Evolutionary conservation across 2,888 invertebrate genomes (phyloP), one percentile per base, ranked within the genome.

Genomic region (Catocala nupta): DNA sequence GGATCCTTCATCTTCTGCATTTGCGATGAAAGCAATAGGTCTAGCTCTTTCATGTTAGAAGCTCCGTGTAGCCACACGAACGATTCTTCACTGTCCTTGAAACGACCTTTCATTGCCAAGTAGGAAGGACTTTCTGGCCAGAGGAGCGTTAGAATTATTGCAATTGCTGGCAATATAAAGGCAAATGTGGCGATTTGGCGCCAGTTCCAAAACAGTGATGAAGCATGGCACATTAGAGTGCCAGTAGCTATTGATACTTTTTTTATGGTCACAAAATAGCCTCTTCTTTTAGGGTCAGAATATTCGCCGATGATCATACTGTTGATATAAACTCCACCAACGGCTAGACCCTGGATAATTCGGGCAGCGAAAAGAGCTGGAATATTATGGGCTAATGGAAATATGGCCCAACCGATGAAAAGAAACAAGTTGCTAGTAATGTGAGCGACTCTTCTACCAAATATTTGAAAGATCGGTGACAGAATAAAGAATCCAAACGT

Each of bases 91-190:
- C 84, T 86, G 11, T 86, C 85, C 3, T 70, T 70, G 63, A 78
- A 85, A 34, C 73, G 75, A 4, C 85, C 86, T 62, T 77, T 84
- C 63, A 83, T 65, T 0, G 85, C 88, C 10, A 83, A 71, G 59
- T 68, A 82, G 0, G 82, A 76, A 1, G 87, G 88, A 43, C 87
- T 88, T 58, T 88, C 88, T 0, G 81, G 80, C 82, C 86, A 88
- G n/a, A 80, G 75, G 0, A 74, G 58, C 0, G 83, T 79, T 12
- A 83, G 7, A 0, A 83, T 25, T 25, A 25, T 25, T 3, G 25
- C 25, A 25, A 25, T 25, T 25, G 25, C 25, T 25, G 25, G 25
- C 25, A 25, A 25, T 3, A 25, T 25, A 25, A 25, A 3, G 3
- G 25, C 25, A 25, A 25, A 25, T 25, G 1, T 25, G 25, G 25